Evolutionary conservation across 2,888 invertebrate species (phyloP), one percentile per base, ranked within the genome.

Genomic region (Agriotes lineatus): DNA sequence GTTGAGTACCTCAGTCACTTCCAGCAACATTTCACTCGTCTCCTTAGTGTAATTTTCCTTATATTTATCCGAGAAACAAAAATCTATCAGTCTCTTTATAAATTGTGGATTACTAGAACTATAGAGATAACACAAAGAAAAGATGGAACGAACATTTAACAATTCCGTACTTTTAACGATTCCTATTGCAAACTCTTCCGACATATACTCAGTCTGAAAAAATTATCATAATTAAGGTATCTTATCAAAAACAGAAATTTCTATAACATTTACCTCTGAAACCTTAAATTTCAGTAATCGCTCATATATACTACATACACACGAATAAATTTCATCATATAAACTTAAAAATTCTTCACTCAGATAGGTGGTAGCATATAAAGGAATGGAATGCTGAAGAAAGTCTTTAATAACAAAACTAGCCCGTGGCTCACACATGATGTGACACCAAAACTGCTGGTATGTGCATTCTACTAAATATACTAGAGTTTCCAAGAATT

Each of bases 221-320:
- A 39, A 20, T 39, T 39, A 18, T 18, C 33, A 35, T 18, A 44
- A n/a, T 3, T n/a, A 39, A 39, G 6, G 5, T 39, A 37, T 7
- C 9, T 12, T 7, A 39, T 9, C 14, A 39, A 4, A n/a, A n/a
- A n/a, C n/a, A n/a, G 16, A 18, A 5, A 18, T 7, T 44, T 62
- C 19, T 44, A 80, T 54, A 54, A 35, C 9, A 44, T 71, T 80
- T 80, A 92, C 92, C 84, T 90, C 88, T 12, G 91, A 91, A 81
- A 95, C 94, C 76, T 90, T 91, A 82, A 91, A 91, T 9, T 94
- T 95, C 7, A 93, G 87, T 73, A 97, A 87, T 77, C 96, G 88
- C 73, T 92, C 88, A 78, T 93, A 91, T 6, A 94, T 86, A 18
- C 91, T 85, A 54, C 95, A 89, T 60, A 94, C 89, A 58, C 87